A percentile compares a stretch with the other conserved stretches of the same genome.
These are phyloP conservation scores for Oreotrochilus melanogaster DNA, from an alignment of 2,113 vertebrate genomes.

Conservation along the genomic window DNA sequence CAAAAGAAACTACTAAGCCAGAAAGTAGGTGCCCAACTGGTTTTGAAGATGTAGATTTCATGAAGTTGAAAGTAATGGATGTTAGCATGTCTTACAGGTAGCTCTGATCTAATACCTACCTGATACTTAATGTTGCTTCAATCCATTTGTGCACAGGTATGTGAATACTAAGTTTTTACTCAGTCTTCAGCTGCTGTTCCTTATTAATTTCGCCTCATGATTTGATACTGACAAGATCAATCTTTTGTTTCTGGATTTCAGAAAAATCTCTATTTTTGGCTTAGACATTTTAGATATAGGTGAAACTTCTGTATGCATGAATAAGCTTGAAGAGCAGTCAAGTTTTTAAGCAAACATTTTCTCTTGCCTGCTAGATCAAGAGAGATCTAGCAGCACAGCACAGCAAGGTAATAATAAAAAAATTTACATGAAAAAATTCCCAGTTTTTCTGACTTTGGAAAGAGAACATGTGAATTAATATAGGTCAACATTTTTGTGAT, in stretches of 20 bases:
- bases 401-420: neutral
- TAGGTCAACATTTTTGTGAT: neutral
- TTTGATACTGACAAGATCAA: neutral
- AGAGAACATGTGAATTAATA: neutral
- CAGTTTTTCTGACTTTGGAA: neutral
- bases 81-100: neutral
- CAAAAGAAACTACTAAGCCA: neutral
- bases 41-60: neutral
- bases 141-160: neutral
- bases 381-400: neutral
- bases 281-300: neutral
- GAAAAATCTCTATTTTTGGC: neutral
- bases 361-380: neutral
- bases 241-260: neutral
- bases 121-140: neutral
- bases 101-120: neutral
- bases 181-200: neutral
- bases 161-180: neutral
- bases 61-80: neutral
- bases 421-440: fast-evolving
- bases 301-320: neutral
- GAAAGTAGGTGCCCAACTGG: neutral
- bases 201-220: neutral
- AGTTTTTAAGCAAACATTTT: neutral
- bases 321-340: neutral